Evolutionary conservation across 1,140 invertebrate genomes (phyloP), one percentile per base, ranked within the genome.

Genomic region (Brachionus manjavacas): DNA sequence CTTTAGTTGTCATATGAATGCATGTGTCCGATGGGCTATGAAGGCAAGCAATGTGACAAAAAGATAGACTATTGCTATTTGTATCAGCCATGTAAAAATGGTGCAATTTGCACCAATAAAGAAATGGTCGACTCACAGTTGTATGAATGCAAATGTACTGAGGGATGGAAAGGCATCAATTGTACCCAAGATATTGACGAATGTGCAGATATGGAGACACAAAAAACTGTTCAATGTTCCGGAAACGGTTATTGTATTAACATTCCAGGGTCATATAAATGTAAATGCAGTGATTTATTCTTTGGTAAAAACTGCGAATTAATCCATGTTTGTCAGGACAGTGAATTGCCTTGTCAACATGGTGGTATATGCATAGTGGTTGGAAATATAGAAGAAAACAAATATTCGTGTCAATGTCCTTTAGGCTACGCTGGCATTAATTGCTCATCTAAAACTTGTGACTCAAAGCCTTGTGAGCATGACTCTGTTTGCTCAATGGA

Each of bases 171-270:
- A 41, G 83, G 83, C 12, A 28, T 84, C 12, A 49, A 84, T 25
- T 84, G 83, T 66, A 68, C 85, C 76, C 9, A 92, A 85, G 97
- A 99, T 90, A 90, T 97, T 1, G 93, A 99, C 89, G 97, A 99
- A 90, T 99, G 97, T 81, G 16, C 16, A 41, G 88, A 91, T n/a
- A 91, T 90, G 35, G 88, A 91, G 0, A 87, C 88, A 12, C 66
- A 83, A 83, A 28, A 64, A 2, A 46, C 70, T 49, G 28, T 23
- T 87, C 79, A 87, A 86, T 86, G 84, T 55, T 79, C 91, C 90
- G 25, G 90, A 89, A 4, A 92, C 94, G 87, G 91, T 95, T 87
- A 96, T 87, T 99, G 97, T 88, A 91, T 96, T 0, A 99, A 99
- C 89, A 94, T 92, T 64, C 93, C 95, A 85, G 97, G 96, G 12